Conservation (phyloP, 2,888 invertebrate species). For the Drosophila phalerata region DNA sequence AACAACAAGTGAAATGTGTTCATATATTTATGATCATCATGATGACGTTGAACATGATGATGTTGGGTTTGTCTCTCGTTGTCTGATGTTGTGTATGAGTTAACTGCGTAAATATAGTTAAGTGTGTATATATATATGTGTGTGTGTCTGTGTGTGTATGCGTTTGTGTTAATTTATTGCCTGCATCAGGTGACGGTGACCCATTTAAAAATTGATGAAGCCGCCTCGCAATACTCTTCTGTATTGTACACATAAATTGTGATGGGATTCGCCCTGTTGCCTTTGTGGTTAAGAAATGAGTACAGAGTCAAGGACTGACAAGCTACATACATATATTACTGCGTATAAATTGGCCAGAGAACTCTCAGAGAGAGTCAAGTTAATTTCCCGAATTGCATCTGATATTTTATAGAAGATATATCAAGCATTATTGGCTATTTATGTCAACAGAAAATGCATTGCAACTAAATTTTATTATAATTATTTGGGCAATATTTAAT, state of each 20-base stretch:
- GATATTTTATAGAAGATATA: not conserved
- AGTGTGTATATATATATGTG: constrained; percentile 2
- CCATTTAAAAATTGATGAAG: constrained; percentile 75
- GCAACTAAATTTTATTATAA: not conserved
- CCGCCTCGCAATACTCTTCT: constrained; percentile 23
- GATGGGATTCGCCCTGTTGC: constrained; percentile 17
- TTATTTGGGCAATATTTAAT: not conserved
- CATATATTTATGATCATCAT: constrained; percentile 56
- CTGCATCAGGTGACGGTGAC: constrained; percentile 78
- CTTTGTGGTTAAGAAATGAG: constrained; percentile 12
- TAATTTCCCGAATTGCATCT: constrained; percentile 1
- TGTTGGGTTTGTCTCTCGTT: constrained; percentile 1
- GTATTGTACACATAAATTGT: constrained; percentile 17
- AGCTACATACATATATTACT: not conserved
- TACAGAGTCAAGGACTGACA: not conserved
- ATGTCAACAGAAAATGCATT: not conserved
- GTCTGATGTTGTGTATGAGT: constrained; percentile 1
- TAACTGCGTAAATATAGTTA: constrained; percentile 39
- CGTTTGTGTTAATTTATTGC: constrained; percentile 55
- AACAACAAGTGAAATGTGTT: constrained; percentile 64
- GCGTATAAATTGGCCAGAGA: not conserved
- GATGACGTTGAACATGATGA: constrained; percentile 21
- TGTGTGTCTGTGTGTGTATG: constrained; percentile 15
- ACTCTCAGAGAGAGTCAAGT: not conserved
- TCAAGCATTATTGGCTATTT: not conserved